Base-by-base conservation (phyloP, 2,113 vertebrate genomes). In the Rhagologus leucostigma region DNA sequence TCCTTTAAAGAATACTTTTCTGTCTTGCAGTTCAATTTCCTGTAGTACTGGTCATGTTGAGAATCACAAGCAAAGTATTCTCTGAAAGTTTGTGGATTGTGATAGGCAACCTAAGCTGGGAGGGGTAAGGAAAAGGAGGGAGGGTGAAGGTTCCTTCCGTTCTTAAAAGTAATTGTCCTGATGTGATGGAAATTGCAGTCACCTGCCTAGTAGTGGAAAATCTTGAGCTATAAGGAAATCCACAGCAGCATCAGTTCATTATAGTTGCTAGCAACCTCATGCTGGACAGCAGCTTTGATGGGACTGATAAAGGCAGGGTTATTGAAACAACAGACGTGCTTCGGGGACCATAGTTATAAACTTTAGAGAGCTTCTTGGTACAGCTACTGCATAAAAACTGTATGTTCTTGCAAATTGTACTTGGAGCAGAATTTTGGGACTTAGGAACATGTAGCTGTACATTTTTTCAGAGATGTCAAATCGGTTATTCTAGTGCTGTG, bases 11-110 rank as follows among this genome's bases (percentile, higher is more conserved):
- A 96, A 85, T 79, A 56, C 71, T 86, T 84, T 71, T 96, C 92
- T 96, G 92, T 93, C 95, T 95, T 97, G 95, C 94, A 96, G 92
- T 96, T 96, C 96, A 97, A 97, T 98, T 98, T 98, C 97, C 97
- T 97, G 96, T 95, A 77, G 87, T 91, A 90, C 90, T 57, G 94
- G 89, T 96, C 93, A 83, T 87, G 83, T 57, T 87, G 93, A 94
- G 90, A 97, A 90, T 94, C 96, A 86, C 83, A 94, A 95, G 87
- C 71, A 63, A 89, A 78, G 59, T 53, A 79, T 94, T 96, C 73
- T 95, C 96, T 94, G 62, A 76, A 67, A 90, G 84, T 69, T 75
- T 92, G 95, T 87, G 89, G 89, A 85, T 97, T 2, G 0, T 78
- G 90, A 87, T 86, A 89, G 96, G 96, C 94, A 96, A 59, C 90